A percentile compares a stretch with the other conserved stretches of the same genome.
Conservation (phyloP, 2,888 invertebrate species). For the Dicyrtomina minuta region DNA sequence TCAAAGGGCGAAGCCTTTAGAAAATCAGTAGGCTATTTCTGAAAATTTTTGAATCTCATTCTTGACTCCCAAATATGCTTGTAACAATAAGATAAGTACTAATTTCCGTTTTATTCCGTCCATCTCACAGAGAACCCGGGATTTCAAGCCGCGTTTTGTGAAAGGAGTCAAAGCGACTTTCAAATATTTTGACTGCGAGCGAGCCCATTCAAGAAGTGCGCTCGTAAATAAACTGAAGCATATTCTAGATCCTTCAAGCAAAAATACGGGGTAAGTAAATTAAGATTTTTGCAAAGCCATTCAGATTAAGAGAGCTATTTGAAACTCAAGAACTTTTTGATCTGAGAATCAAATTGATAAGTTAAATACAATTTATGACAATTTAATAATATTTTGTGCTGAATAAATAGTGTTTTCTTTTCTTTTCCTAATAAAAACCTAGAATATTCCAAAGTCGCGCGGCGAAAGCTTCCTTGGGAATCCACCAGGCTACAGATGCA, state of each 20-base stretch:
- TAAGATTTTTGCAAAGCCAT: too few species aligned
- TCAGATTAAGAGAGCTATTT: too few species aligned
- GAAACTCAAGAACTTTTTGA: too few species aligned
- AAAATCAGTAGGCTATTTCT: constrained; percentile 39
- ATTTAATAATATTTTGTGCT: too few species aligned
- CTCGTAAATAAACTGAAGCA: constrained; percentile 35
- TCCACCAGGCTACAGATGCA: constrained; percentile 41
- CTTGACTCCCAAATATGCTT: neutral
- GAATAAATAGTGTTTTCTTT: neutral
- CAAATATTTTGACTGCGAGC: constrained; percentile 49
- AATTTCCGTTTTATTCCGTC: neutral
- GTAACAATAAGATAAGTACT: neutral
- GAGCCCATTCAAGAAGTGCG: constrained; percentile 42
- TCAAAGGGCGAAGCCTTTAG: constrained; percentile 55
- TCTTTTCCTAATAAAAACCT: constrained; percentile 8
- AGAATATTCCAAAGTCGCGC: constrained; percentile 36
- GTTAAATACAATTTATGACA: too few species aligned
- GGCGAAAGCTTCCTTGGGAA: constrained; percentile 33
- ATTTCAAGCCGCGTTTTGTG: neutral
- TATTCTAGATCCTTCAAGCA: constrained; percentile 37
- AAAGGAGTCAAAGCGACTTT: constrained; percentile 39
- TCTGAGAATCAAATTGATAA: too few species aligned
- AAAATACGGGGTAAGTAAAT: constrained; percentile 46
- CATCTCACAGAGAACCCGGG: constrained; percentile 1
- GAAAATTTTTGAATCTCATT: neutral